A percentile compares a stretch with the other conserved stretches of the same genome.
Conservation (phyloP, 2,888 invertebrate genomes). For the Leucoma salicis region DNA sequence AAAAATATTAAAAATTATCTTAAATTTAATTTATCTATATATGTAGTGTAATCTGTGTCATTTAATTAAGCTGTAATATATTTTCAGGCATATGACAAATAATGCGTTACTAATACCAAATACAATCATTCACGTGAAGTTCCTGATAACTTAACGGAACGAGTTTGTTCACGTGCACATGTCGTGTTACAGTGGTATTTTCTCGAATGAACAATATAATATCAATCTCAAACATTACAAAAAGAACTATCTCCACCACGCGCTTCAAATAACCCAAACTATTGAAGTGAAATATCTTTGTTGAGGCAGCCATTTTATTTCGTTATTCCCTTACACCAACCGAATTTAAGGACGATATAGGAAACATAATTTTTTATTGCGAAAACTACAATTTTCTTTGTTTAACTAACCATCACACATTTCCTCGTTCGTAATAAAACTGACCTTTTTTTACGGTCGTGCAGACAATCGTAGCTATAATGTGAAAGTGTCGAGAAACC, state of each 20-base stretch:
- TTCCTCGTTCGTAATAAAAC: conserved; percentile 59
- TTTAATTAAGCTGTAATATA: too few relatives aligned
- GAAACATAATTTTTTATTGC: conserved; percentile 57
- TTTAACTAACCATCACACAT: conserved; percentile 66
- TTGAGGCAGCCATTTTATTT: conserved; percentile 30
- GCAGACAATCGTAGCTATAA: conserved; percentile 58
- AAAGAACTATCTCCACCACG: conserved; percentile 25
- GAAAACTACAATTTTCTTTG: conserved; percentile 64
- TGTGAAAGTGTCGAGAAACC: conserved; percentile 69
- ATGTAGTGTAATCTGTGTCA: too few relatives aligned
- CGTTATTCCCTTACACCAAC: conserved; percentile 28
- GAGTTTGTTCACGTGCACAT: conserved; percentile 1
- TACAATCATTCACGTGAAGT: background rate
- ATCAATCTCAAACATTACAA: conserved; percentile 27
- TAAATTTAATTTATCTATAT: too few relatives aligned
- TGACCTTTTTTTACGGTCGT: conserved; percentile 62
- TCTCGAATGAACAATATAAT: conserved; percentile 20
- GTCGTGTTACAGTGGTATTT: conserved; percentile 1
- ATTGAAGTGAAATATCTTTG: conserved; percentile 41
- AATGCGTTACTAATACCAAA: too few relatives aligned
- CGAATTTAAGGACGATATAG: conserved; percentile 45
- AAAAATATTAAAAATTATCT: too few relatives aligned
- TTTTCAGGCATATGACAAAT: too few relatives aligned
- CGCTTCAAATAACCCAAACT: conserved; percentile 36
- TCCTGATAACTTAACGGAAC: background rate